Evolutionary conservation across 2,888 invertebrate genomes (phyloP), one percentile per base, ranked within the genome.

Genomic region (Acronicta aceris): DNA sequence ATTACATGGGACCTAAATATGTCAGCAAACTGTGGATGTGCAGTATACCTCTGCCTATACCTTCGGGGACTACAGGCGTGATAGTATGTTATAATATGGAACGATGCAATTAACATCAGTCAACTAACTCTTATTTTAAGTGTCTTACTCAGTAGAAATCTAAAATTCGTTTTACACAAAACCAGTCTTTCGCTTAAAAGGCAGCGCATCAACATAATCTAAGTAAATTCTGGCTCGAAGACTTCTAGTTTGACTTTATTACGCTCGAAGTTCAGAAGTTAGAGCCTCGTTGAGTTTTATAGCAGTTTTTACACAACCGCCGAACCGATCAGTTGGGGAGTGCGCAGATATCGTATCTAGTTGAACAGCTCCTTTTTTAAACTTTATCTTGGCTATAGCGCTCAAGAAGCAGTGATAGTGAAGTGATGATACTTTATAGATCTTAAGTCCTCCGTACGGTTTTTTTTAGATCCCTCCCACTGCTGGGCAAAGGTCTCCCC

Each of bases 271-370:
- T 83, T 78, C 21, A 72, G 75, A 53, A 60, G 69, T 89, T 87
- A 85, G 84, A 76, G 68, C 81, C 84, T 85, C 87, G 85, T 89
- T 86, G 83, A 82, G 77, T 91, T 89, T 90, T 90, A 90, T 84
- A 78, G 82, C 80, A 84, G 81, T 89, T 91, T 90, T 90, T 90
- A 87, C 87, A 87, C 81, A 76, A 81, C 84, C 84, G 74, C 83
- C 74, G 81, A 82, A 69, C 76, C 71, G 71, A 75, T 77, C 76
- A 76, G 78, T 65, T 59, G 73, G 60, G 61, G 64, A 41, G 71
- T 45, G 43, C 54, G 57, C 56, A 72, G 71, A 68, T 61, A 64
- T 73, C 70, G 76, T 72, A 77, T 78, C 69, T 74, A 68, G 68
- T 62, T 16, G 16, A 27, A 12, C 12, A 66, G 58, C 33, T 68